Evolutionary conservation across 2,113 vertebrate genomes (phyloP).

Genomic region (Malurus elegans): DNA sequence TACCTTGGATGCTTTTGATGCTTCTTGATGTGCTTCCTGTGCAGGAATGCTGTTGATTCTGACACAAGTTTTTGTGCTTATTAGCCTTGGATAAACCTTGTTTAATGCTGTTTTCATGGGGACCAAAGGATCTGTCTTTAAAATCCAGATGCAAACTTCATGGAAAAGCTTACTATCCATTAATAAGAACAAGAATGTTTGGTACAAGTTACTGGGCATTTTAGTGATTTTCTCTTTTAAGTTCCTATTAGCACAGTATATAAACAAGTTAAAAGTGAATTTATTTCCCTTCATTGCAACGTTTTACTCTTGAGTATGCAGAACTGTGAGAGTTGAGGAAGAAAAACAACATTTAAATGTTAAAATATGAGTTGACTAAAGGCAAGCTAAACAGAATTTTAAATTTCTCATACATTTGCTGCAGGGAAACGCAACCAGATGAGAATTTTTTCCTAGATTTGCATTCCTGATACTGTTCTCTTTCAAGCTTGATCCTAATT

Average conservation of each 20-base stretch:
- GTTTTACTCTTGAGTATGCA: background rate
- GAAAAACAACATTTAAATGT: background rate
- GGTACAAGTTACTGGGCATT: background rate
- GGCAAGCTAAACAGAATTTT: background rate
- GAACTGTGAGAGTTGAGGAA: background rate
- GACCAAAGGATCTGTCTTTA: background rate
- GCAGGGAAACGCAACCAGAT: background rate
- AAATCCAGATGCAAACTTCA: background rate
- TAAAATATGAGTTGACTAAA: background rate
- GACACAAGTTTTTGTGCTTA: background rate
- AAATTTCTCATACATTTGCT: background rate
- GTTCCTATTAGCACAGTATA: background rate
- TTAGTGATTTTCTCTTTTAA: background rate
- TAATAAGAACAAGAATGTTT: background rate
- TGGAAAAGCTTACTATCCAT: background rate
- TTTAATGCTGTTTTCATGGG: background rate
- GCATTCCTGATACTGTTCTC: background rate
- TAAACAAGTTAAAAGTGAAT: background rate
- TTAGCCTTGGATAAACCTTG: background rate
- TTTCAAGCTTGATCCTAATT: constrained; percentile 16
- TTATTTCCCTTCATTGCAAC: background rate
- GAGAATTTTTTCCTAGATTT: background rate
- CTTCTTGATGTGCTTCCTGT: background rate
- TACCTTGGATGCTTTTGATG: constrained; percentile 55
- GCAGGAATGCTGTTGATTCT: background rate